Evolutionary conservation across 2,888 invertebrate species (phyloP), one percentile per base, ranked within the genome.

Genomic region (Lomographa bimaculata): DNA sequence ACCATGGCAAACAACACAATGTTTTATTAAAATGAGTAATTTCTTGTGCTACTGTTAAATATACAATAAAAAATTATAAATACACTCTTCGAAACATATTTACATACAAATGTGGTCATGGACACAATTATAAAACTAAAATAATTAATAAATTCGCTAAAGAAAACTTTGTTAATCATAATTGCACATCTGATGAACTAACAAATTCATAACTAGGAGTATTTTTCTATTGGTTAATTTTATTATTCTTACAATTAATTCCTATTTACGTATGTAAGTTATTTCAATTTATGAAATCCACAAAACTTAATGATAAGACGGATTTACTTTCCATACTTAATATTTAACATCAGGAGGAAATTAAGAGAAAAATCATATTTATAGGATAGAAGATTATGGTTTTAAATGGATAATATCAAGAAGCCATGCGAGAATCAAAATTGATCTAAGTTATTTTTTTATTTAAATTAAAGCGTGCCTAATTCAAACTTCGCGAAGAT

Each of bases 131-230:
- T 60, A 64, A 60, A 70, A 71, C 61, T 70, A 70, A 71, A 78
- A 70, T 75, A 79, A 74, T 71, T 73, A 79, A 84, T 83, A 84
- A 86, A 85, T 86, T 86, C 77, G 79, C 84, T 84, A 86, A 79
- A 73, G 65, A 68, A 71, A 63, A 63, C 63, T 50, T 12, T 72
- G 61, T 73, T 72, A 81, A 80, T 42, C 23, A 27, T 32, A 36
- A 50, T 79, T 80, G 75, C 76, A 80, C 79, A 69, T 71, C 64
- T 68, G 68, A 78, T 76, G 69, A 80, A 79, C 72, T 79, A 76
- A 84, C 54, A 76, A 72, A 71, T 66, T 68, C 68, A 64, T 76
- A 74, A 74, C 83, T 85, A 85, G 70, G 71, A 75, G 76, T 84
- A 51, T 73, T 78, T 50, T 60, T 75, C 78, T 84, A 84, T 79